Conservation (phyloP, 2,113 vertebrate species). For the Nesogale talazaci region DNA sequence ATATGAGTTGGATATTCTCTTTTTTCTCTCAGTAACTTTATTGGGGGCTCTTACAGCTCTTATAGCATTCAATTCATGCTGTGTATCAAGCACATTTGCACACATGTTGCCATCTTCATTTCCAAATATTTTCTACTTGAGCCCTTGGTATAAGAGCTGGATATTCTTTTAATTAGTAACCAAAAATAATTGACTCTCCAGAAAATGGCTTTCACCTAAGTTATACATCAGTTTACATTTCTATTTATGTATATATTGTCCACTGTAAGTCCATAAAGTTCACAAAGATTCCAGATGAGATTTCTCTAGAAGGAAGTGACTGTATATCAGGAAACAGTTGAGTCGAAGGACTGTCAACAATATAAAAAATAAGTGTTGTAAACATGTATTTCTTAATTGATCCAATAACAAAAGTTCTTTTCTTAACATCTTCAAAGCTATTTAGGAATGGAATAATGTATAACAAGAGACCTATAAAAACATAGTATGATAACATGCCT, state of each 20-base stretch:
- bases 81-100: too few relatives aligned
- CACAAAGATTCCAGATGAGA: slow-evolving; percentile 76
- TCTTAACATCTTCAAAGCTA: slow-evolving; percentile 81
- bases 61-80: too few relatives aligned
- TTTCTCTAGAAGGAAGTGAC: slow-evolving; percentile 71
- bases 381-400: slow-evolving; percentile 80
- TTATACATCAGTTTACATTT: slow-evolving; percentile 57
- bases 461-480: neutral
- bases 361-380: slow-evolving; percentile 56
- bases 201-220: slow-evolving; percentile 43
- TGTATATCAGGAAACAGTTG: slow-evolving; percentile 80
- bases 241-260: slow-evolving; percentile 73
- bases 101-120: too few relatives aligned
- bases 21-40: too few relatives aligned
- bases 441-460: slow-evolving; percentile 67
- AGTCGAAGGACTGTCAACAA: slow-evolving; percentile 78
- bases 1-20: neutral
- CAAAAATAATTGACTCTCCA: slow-evolving; percentile 50
- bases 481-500: neutral
- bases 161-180: slow-evolving; percentile 46
- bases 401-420: slow-evolving; percentile 80
- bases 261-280: slow-evolving; percentile 78
- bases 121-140: too few relatives aligned
- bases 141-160: neutral
- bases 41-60: too few relatives aligned